Evolutionary conservation across 1,140 invertebrate genomes (phyloP).

Genomic region (Listronotus bonariensis): DNA sequence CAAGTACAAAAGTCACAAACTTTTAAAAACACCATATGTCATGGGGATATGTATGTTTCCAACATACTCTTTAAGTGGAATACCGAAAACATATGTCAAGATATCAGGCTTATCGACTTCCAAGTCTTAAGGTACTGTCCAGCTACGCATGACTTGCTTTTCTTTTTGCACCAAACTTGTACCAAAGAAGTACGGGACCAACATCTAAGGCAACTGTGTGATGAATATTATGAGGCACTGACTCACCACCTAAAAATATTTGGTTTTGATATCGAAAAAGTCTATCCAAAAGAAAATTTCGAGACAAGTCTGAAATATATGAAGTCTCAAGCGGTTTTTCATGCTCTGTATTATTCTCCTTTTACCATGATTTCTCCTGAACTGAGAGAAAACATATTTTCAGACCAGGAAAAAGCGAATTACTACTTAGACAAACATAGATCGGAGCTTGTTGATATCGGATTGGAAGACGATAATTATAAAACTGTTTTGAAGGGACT

Average conservation of each 20-base stretch:
- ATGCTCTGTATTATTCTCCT: neutral
- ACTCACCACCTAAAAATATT: neutral
- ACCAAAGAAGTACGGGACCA: conserved; percentile 49
- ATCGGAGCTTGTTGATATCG: neutral
- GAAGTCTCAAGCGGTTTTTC: neutral
- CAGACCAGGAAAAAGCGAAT: neutral
- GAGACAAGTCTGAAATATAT: neutral
- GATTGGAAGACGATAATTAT: too few species aligned
- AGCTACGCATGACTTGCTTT: conserved; percentile 59
- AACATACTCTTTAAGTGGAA: conserved; percentile 66
- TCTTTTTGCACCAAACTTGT: conserved; percentile 60
- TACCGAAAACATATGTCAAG: conserved; percentile 28
- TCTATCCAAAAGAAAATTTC: conserved; percentile 10
- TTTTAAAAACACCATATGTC: conserved; percentile 63
- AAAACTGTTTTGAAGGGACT: too few species aligned
- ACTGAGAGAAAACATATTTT: neutral
- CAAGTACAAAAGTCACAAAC: conserved; percentile 56
- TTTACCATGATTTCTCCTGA: neutral
- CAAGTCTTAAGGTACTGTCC: conserved; percentile 63
- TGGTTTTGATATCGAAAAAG: conserved; percentile 9
- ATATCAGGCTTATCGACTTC: conserved; percentile 66
- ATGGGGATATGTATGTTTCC: conserved; percentile 67
- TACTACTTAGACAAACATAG: neutral
- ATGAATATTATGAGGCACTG: conserved; percentile 11
- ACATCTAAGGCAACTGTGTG: conserved; percentile 3